phyloP scores from a whole-genome alignment of 2,113 vertebrate genomes.

The Crypturellus undulatus region DNA sequence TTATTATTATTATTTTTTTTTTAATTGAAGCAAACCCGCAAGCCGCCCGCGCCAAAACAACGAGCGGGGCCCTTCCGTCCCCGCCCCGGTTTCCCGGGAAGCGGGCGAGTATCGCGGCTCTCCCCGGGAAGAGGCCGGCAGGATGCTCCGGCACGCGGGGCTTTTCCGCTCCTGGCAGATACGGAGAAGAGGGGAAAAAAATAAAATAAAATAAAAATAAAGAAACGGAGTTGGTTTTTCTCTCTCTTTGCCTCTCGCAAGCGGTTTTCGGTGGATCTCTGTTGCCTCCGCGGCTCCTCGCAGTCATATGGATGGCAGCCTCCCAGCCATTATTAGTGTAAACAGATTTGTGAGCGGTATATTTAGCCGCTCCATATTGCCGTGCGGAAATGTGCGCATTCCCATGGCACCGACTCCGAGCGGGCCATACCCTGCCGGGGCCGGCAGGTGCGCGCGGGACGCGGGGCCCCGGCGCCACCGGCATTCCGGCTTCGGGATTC shows the following conservation, averaged over 20 bases:
- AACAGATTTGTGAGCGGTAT: constrained; percentile 78
- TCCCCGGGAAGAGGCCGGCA: too few species aligned
- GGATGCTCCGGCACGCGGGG: too few species aligned
- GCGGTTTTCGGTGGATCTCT: constrained; percentile 55
- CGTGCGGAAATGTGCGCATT: constrained; percentile 75
- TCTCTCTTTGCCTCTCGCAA: neutral
- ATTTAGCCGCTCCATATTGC: constrained; percentile 77
- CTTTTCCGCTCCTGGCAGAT: too few species aligned
- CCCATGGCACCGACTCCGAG: constrained; percentile 43
- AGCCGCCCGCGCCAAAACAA: neutral
- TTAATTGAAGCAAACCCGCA: neutral
- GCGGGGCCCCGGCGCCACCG: too few species aligned
- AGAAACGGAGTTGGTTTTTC: neutral
- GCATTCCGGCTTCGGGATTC: too few species aligned
- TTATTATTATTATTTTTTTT: neutral
- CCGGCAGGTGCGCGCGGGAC: constrained; percentile 37
- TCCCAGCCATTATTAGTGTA: constrained; percentile 76
- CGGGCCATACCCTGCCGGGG: constrained; percentile 75
- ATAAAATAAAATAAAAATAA: fast-evolving
- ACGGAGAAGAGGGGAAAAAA: too few species aligned
- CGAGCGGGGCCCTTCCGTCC: neutral
- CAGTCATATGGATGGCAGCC: constrained; percentile 76
- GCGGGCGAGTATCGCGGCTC: neutral
- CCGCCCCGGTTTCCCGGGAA: fast-evolving
- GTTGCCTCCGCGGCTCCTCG: constrained; percentile 52